A percentile compares a stretch with the other conserved stretches of the same genome.
These are phyloP conservation scores for Sminthurides aquaticus DNA, from an alignment of 2,888 invertebrate genomes.

Conservation along the genomic window DNA sequence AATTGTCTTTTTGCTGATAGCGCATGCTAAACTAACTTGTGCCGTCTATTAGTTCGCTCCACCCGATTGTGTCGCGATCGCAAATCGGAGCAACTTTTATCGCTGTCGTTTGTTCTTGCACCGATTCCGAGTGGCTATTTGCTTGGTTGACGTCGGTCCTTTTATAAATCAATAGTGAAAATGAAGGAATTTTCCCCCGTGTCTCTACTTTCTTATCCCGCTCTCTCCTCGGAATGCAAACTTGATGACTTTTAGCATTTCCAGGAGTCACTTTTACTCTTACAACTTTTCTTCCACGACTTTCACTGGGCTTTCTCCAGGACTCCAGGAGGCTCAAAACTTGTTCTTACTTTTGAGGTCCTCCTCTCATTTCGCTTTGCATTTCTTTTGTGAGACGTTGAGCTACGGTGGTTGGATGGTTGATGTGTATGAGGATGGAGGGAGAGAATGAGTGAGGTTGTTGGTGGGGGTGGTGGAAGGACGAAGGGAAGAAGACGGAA, in stretches of 20 bases:
- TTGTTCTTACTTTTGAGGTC: no score
- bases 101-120: constrained; percentile 44
- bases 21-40: constrained; percentile 44
- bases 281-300: no score
- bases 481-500: no score
- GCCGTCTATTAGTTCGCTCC: constrained; percentile 44
- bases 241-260: constrained; percentile 36
- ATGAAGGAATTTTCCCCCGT: constrained; percentile 43
- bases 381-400: no score
- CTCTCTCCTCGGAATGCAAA: constrained; percentile 34
- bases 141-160: constrained; percentile 43
- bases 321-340: no score
- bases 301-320: no score
- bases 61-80: constrained; percentile 44
- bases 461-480: no score
- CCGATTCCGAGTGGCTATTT: constrained; percentile 43
- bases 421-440: no score
- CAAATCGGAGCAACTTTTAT: constrained; percentile 44
- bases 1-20: constrained; percentile 43
- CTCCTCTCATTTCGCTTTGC: no score
- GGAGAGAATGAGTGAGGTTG: no score
- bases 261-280: constrained; percentile 15
- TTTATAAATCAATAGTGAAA: constrained; percentile 44
- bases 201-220: constrained; percentile 24
- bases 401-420: no score